Conservation (phyloP, 2,113 vertebrate genomes). For the Phycodurus eques region DNA sequence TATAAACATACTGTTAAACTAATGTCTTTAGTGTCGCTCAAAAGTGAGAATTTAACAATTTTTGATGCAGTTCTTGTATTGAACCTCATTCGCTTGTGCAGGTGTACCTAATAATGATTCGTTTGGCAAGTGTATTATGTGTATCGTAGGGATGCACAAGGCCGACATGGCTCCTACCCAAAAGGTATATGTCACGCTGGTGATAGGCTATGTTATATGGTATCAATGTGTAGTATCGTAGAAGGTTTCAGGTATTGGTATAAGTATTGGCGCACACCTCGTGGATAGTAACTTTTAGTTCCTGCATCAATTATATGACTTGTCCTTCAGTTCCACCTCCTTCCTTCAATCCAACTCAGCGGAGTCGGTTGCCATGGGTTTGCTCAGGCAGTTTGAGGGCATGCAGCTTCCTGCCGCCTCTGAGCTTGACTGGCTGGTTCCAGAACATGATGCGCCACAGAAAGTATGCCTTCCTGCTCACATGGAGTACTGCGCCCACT, state of each 20-base stretch:
- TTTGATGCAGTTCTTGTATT: too few relatives aligned
- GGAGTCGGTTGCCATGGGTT: constrained; percentile 95
- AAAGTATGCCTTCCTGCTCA: constrained; percentile 76
- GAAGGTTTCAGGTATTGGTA: neutral
- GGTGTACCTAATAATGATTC: too few relatives aligned
- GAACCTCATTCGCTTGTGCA: too few relatives aligned
- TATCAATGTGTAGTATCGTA: too few relatives aligned
- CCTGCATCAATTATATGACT: neutral
- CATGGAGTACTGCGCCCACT: neutral
- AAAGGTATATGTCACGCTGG: neutral
- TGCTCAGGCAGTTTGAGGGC: constrained; percentile 95
- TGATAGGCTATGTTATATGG: neutral
- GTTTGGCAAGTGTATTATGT: too few relatives aligned
- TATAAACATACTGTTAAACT: too few relatives aligned
- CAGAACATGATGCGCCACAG: constrained; percentile 92
- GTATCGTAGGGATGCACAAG: neutral
- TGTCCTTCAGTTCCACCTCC: constrained; percentile 76
- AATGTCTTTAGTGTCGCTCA: too few relatives aligned
- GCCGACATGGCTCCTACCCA: neutral
- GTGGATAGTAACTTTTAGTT: neutral
- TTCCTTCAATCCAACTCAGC: constrained; percentile 92
- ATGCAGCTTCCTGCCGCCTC: constrained; percentile 98
- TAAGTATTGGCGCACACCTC: neutral
- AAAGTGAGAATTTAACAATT: too few relatives aligned
- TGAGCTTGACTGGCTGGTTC: constrained; percentile 94